Conservation (phyloP, 1,140 invertebrate species). For the Tetragnatha versicolor region DNA sequence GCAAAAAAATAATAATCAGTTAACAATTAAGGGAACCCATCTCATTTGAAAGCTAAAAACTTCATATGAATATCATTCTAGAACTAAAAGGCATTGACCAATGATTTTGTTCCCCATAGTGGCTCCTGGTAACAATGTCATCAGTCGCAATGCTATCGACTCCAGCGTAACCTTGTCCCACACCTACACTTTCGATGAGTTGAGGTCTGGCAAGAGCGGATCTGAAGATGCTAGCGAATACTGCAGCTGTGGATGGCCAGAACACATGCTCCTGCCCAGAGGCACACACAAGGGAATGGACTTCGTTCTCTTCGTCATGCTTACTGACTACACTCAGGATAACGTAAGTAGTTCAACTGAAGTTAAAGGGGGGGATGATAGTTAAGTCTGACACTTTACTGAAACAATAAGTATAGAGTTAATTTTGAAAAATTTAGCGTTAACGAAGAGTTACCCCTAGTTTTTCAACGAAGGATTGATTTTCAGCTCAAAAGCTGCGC, state of each 20-base stretch:
- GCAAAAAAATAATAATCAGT: too few relatives aligned
- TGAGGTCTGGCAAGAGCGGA: conserved; percentile 60
- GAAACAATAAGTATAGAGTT: neutral
- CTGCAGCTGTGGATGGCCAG: conserved; percentile 87
- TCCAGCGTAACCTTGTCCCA: conserved; percentile 78
- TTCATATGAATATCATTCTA: too few relatives aligned
- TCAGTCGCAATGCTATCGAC: conserved; percentile 70
- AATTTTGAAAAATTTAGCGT: too few relatives aligned
- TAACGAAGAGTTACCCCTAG: neutral
- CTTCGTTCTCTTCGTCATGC: conserved; percentile 72
- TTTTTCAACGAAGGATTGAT: neutral
- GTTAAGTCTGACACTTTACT: neutral
- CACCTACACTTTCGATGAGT: conserved; percentile 69
- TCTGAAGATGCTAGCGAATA: conserved; percentile 59
- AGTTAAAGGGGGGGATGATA: neutral
- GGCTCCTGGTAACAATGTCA: conserved; percentile 71
- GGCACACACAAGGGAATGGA: conserved; percentile 74
- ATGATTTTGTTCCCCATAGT: conserved; percentile 63
- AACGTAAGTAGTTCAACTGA: conserved; percentile 61
- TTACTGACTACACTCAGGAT: conserved; percentile 68
- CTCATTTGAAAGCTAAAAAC: too few relatives aligned
- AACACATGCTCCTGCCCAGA: conserved; percentile 82
- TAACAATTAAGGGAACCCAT: too few relatives aligned
- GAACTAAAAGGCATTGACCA: neutral
- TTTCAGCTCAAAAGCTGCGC: neutral